Conservation (phyloP, 2,113 vertebrate species). For the Polyodon spathula region DNA sequence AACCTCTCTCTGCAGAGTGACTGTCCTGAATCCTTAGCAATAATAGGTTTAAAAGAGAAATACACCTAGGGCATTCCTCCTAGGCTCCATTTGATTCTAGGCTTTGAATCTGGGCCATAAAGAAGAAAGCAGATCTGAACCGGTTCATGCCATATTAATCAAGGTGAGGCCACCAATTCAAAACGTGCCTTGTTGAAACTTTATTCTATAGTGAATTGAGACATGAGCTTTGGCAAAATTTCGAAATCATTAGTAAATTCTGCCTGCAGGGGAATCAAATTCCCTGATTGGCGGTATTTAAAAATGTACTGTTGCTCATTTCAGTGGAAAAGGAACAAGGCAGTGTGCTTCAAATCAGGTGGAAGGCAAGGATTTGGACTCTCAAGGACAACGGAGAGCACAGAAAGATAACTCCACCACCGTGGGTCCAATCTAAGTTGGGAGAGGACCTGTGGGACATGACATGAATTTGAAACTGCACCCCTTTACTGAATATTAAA, state of each 20-base stretch:
- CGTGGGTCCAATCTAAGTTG: conserved; percentile 45
- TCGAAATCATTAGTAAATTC: background rate
- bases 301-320: conserved; percentile 21
- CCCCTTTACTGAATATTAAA: conserved; percentile 68
- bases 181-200: background rate
- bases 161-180: background rate
- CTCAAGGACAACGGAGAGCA: conserved; percentile 32
- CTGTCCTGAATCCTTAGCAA: background rate
- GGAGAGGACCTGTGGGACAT: conserved; percentile 57
- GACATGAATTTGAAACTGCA: conserved; percentile 59
- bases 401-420: conserved; percentile 44
- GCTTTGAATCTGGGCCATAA: background rate
- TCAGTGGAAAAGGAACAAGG: conserved; percentile 17
- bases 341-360: conserved; percentile 27
- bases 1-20: background rate
- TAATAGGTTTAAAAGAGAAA: background rate
- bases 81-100: background rate
- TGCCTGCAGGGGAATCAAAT: background rate
- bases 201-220: background rate
- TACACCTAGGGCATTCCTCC: background rate
- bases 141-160: background rate
- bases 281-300: conserved; percentile 21
- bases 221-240: background rate
- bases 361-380: conserved; percentile 24
- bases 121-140: background rate